A percentile compares a stretch with the other conserved stretches of the same genome.
Conservation (phyloP, 2,888 invertebrate genomes). For the Cyclophora albipunctata region DNA sequence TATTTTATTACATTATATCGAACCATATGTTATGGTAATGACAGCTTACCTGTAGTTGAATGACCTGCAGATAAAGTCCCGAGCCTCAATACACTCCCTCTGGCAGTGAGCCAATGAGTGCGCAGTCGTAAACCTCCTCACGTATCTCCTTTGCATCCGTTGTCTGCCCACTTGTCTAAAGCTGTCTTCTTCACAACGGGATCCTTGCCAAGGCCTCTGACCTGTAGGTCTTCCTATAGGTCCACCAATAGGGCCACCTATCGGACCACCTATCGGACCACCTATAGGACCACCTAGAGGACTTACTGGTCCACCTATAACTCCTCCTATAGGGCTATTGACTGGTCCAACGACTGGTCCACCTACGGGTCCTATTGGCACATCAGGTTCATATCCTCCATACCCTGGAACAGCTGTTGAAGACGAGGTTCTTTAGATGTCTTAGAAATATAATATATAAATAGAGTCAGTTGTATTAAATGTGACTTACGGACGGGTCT, state of each 20-base stretch:
- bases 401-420: constrained; percentile 18
- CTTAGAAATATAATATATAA: too few relatives aligned
- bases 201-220: constrained; percentile 63
- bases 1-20: too few relatives aligned
- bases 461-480: too few relatives aligned
- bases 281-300: constrained; percentile 50
- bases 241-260: constrained; percentile 47
- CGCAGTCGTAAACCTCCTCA: constrained; percentile 82
- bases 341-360: constrained; percentile 36
- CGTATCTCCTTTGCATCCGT: constrained; percentile 85
- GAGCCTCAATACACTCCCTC: constrained; percentile 86
- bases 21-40: too few relatives aligned
- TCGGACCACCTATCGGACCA: constrained; percentile 47
- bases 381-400: constrained; percentile 60
- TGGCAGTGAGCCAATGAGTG: constrained; percentile 87
- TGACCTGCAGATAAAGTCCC: constrained; percentile 89
- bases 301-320: constrained; percentile 29
- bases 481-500: constrained; percentile 48
- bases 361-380: constrained; percentile 46
- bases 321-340: constrained; percentile 34
- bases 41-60: constrained; percentile 85
- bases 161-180: constrained; percentile 89
- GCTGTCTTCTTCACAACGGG: constrained; percentile 88
- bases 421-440: too few relatives aligned
- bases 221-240: constrained; percentile 52